Conservation (phyloP, 2,888 invertebrate species). For the Andrena praecox region DNA sequence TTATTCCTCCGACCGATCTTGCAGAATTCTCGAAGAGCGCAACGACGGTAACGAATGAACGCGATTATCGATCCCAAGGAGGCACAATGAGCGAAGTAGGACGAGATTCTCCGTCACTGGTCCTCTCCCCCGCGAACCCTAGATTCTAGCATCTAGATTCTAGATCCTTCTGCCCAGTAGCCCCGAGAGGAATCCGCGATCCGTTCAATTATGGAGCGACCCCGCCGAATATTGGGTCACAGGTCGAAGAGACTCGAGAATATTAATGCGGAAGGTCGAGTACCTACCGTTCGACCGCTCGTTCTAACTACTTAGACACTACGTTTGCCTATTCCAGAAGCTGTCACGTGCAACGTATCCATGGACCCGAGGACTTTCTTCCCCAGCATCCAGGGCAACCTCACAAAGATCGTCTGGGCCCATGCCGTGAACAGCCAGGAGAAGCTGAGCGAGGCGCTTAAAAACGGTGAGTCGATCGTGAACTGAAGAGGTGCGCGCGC, state of each 20-base stretch:
- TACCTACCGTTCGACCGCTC: slow-evolving; percentile 10
- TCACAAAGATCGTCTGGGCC: slow-evolving; percentile 92
- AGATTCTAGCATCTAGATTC: slow-evolving; percentile 2
- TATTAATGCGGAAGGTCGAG: slow-evolving; percentile 72
- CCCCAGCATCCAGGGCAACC: slow-evolving; percentile 86
- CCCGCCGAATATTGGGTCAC: slow-evolving; percentile 74
- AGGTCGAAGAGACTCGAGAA: slow-evolving; percentile 72
- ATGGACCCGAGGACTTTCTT: slow-evolving; percentile 84
- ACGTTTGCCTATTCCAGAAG: slow-evolving; percentile 72
- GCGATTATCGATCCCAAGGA: slow-evolving; percentile 64
- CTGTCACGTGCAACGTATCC: slow-evolving; percentile 71
- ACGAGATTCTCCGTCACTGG: slow-evolving; percentile 47
- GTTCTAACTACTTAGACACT: slow-evolving; percentile 2
- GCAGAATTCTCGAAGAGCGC: background rate
- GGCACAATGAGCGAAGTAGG: slow-evolving; percentile 54
- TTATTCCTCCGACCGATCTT: too few relatives aligned
- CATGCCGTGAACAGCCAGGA: slow-evolving; percentile 93
- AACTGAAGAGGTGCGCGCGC: background rate
- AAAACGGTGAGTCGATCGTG: slow-evolving; percentile 72
- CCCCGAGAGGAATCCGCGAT: slow-evolving; percentile 62
- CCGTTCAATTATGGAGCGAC: slow-evolving; percentile 63
- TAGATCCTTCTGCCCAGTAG: slow-evolving; percentile 11
- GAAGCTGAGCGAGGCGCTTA: slow-evolving; percentile 88
- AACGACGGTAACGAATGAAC: slow-evolving; percentile 56
- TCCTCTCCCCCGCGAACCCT: slow-evolving; percentile 19